Evolutionary conservation across 1,140 invertebrate species (phyloP).

Genomic region (Neuroterus valhalla): DNA sequence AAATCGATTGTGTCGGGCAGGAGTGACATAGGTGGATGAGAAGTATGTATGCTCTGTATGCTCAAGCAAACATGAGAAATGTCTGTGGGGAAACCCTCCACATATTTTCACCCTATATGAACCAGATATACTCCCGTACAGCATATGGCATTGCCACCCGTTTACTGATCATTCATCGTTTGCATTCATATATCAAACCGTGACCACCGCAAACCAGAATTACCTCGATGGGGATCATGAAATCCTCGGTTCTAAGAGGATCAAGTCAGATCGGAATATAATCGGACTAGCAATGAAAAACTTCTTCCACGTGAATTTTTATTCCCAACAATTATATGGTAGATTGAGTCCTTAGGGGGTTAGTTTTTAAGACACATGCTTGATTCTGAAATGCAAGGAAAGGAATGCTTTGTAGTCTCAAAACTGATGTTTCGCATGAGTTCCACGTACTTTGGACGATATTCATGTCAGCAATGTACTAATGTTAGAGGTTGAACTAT

Average conservation of each 20-base stretch:
- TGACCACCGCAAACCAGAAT: constrained; percentile 46
- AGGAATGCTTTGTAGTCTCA: not conserved
- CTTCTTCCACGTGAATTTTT: constrained; percentile 25
- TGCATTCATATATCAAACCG: constrained; percentile 36
- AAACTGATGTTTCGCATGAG: constrained; percentile 10
- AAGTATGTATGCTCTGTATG: constrained; percentile 9
- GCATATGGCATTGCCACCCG: constrained; percentile 19
- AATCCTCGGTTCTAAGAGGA: constrained; percentile 54
- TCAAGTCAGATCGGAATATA: constrained; percentile 52
- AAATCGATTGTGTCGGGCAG: constrained; percentile 33
- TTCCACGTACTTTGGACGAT: constrained; percentile 17
- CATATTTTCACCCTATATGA: constrained; percentile 15
- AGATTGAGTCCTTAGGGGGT: not conserved
- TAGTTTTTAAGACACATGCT: too few species aligned
- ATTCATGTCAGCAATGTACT: constrained; percentile 45
- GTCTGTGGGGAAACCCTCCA: constrained; percentile 33
- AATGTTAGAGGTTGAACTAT: constrained; percentile 53
- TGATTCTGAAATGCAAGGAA: not conserved
- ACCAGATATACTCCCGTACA: constrained; percentile 1
- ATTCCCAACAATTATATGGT: not conserved
- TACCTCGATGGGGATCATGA: constrained; percentile 48
- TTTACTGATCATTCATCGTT: constrained; percentile 18
- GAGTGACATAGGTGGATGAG: constrained; percentile 39
- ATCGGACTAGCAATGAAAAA: constrained; percentile 43
- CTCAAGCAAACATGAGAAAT: constrained; percentile 13